Evolutionary conservation across 1,140 invertebrate genomes (phyloP).

Genomic region (Diploscapter pachys): DNA sequence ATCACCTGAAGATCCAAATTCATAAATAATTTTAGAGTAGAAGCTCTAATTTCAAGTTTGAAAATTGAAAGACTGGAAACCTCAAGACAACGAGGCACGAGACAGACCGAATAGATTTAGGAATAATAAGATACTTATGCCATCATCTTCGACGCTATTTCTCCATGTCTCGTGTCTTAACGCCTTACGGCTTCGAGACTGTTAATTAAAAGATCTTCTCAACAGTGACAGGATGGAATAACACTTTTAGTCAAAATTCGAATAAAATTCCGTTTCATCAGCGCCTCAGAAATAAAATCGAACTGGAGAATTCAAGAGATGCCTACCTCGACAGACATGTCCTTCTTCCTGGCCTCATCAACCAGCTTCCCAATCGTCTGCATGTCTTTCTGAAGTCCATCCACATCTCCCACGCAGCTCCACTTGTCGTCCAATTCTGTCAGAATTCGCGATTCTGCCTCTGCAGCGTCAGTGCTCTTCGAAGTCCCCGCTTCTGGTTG

Average conservation of each 20-base stretch:
- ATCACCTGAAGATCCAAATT: neutral
- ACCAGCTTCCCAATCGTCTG: slow-evolving; percentile 16
- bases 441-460: neutral
- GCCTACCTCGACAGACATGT: slow-evolving; percentile 15
- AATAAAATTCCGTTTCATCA: no score
- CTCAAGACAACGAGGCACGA: no score
- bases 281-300: no score
- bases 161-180: neutral
- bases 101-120: no score
- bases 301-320: no score
- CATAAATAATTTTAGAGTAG: neutral
- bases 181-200: slow-evolving; percentile 12
- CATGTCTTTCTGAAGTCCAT: slow-evolving; percentile 23
- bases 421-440: slow-evolving; percentile 18
- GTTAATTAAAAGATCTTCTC: neutral
- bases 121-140: no score
- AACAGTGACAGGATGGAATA: no score
- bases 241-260: no score
- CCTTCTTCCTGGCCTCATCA: slow-evolving; percentile 14
- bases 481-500: no score
- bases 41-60: no score
- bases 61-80: no score
- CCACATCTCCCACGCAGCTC: slow-evolving; percentile 29
- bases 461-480: neutral
- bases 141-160: neutral